Evolutionary conservation across 2,113 vertebrate species (phyloP).

Genomic region (Nestor notabilis): DNA sequence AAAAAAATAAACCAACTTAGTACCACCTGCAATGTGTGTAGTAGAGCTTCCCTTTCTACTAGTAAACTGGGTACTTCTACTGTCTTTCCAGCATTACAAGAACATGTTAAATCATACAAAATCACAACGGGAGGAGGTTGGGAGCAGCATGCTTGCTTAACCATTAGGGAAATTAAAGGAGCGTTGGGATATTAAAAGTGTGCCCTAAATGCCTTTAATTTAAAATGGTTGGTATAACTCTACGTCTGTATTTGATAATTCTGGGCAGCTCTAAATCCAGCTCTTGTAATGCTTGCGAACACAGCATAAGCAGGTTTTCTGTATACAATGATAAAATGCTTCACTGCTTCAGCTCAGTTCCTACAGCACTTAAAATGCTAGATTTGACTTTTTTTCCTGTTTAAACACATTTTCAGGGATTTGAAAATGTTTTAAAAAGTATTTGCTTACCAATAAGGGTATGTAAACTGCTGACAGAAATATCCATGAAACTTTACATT

Average conservation of each 20-base stretch:
- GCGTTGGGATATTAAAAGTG: not conserved
- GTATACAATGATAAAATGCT: not conserved
- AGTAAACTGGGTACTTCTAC: not conserved
- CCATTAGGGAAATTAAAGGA: not conserved
- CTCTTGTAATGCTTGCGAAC: fast-evolving
- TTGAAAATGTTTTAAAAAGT: not conserved
- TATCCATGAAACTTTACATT: not conserved
- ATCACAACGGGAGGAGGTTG: not conserved
- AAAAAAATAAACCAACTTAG: not conserved
- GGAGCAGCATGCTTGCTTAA: not conserved
- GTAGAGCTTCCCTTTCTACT: not conserved
- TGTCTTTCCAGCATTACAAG: not conserved
- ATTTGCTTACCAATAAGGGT: fast-evolving
- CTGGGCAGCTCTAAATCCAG: not conserved
- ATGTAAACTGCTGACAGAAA: not conserved
- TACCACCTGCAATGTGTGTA: not conserved
- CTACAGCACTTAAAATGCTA: not conserved
- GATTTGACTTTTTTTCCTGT: not conserved
- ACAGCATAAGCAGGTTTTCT: not conserved
- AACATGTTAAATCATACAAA: not conserved
- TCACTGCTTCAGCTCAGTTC: not conserved
- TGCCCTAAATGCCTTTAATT: not conserved
- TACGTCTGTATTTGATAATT: not conserved
- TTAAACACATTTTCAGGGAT: not conserved
- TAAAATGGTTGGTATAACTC: not conserved